Percentiles rank a stretch among this genome's conserved stretches.
These are phyloP conservation scores for Tetranychus urticae DNA, from an alignment of 1,140 invertebrate species.

Conservation along the genomic window DNA sequence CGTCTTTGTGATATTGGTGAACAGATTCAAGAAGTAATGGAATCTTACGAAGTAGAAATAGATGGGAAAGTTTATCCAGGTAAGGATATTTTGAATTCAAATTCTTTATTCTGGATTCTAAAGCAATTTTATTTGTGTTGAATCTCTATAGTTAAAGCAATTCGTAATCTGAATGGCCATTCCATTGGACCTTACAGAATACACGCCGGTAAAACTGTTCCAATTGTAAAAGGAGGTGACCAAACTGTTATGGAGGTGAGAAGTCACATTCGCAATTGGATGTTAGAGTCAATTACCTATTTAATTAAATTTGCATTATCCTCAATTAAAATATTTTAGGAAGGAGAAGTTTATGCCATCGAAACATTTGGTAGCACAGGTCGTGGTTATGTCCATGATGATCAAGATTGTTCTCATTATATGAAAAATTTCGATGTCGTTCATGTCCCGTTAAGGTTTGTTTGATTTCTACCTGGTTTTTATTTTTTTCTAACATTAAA, in stretches of 20 bases:
- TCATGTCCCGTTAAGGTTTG: slow-evolving; percentile 49
- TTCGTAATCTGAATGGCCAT: slow-evolving; percentile 94
- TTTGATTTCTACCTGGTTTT: not conserved
- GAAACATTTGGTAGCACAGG: slow-evolving; percentile 99
- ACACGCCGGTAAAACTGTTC: slow-evolving; percentile 97
- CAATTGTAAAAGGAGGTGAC: slow-evolving; percentile 96
- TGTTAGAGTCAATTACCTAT: too few relatives aligned
- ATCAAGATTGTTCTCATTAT: slow-evolving; percentile 97
- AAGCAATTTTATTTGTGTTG: not conserved
- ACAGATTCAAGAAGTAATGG: slow-evolving; percentile 97
- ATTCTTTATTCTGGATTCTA: not conserved
- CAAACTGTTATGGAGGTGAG: slow-evolving; percentile 72
- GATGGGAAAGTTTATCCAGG: slow-evolving; percentile 82
- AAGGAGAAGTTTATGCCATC: slow-evolving; percentile 97
- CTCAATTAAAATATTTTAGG: slow-evolving; percentile 24
- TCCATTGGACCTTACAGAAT: slow-evolving; percentile 95
- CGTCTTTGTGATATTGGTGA: slow-evolving; percentile 89
- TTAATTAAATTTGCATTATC: not conserved
- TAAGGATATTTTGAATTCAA: slow-evolving; percentile 5
- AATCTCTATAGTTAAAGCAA: slow-evolving; percentile 51
- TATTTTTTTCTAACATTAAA: slow-evolving; percentile 1
- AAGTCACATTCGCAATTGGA: not conserved
- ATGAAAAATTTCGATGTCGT: slow-evolving; percentile 97
- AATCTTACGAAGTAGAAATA: slow-evolving; percentile 92
- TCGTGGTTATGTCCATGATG: slow-evolving; percentile 84